These are phyloP conservation scores for Synergus japonicus DNA, from an alignment of 2,888 invertebrate genomes.

Conservation along the genomic window DNA sequence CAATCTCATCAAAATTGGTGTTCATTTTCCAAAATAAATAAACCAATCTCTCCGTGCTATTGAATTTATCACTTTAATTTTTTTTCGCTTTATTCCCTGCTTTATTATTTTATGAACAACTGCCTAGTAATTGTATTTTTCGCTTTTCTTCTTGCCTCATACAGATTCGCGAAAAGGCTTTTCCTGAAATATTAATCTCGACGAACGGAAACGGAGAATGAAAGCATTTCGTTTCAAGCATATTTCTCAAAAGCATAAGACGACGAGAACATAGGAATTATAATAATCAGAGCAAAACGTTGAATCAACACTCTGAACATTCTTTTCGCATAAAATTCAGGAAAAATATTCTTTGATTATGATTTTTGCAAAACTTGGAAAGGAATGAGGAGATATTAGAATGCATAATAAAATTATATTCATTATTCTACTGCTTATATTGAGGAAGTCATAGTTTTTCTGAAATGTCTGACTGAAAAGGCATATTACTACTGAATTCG, in stretches of 20 bases:
- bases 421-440: too few species aligned
- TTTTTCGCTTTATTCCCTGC: too few species aligned
- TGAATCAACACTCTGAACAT: background rate
- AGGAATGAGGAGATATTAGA: too few species aligned
- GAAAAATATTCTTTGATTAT: background rate
- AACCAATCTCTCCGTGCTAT: background rate
- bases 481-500: too few species aligned
- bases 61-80: background rate
- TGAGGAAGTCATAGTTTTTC: too few species aligned
- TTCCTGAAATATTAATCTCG: conserved; percentile 16
- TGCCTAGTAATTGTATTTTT: background rate
- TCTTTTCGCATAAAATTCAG: background rate
- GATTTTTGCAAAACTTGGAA: background rate
- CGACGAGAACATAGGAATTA: background rate
- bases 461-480: too few species aligned
- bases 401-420: too few species aligned
- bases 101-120: too few species aligned
- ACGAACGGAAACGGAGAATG: background rate
- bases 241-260: background rate
- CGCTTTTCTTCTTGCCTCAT: background rate
- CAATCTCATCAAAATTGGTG: background rate
- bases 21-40: background rate
- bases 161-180: conserved; percentile 1
- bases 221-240: conserved; percentile 21
- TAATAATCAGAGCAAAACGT: conserved; percentile 4